phyloP scores from a whole-genome alignment of 1,140 invertebrate genomes.

The Heliconius nattereri region DNA sequence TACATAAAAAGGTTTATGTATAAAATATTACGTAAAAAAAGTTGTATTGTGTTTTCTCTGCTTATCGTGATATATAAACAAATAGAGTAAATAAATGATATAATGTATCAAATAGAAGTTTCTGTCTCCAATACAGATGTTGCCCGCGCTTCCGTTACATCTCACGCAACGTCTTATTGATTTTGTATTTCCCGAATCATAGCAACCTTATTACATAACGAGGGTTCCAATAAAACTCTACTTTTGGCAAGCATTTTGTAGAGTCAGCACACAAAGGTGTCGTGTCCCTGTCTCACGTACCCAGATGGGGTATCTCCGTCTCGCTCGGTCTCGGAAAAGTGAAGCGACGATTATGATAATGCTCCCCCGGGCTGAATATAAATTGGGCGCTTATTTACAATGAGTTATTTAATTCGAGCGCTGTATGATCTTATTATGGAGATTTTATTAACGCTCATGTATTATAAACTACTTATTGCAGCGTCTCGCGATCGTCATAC shows the following conservation, averaged over 20 bases:
- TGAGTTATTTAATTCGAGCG: constrained; percentile 65
- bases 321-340: constrained; percentile 37
- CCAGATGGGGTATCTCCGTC: constrained; percentile 23
- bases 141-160: not conserved
- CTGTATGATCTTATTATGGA: constrained; percentile 63
- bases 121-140: too few relatives aligned
- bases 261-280: constrained; percentile 38
- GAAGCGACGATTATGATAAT: constrained; percentile 66
- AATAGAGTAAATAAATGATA: too few relatives aligned
- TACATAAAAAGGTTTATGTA: too few relatives aligned
- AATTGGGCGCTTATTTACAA: constrained; percentile 73
- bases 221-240: constrained; percentile 68
- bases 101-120: too few relatives aligned
- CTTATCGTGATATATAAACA: too few relatives aligned
- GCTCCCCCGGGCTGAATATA: constrained; percentile 62
- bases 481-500: constrained; percentile 42
- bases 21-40: too few relatives aligned
- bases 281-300: constrained; percentile 41
- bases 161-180: constrained; percentile 25
- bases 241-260: constrained; percentile 59
- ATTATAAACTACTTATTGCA: constrained; percentile 48
- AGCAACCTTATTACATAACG: constrained; percentile 54
- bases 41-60: too few relatives aligned
- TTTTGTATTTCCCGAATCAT: constrained; percentile 42
- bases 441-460: constrained; percentile 61